phyloP scores from a whole-genome alignment of 2,888 invertebrate species.

The Strigamia maritima region DNA sequence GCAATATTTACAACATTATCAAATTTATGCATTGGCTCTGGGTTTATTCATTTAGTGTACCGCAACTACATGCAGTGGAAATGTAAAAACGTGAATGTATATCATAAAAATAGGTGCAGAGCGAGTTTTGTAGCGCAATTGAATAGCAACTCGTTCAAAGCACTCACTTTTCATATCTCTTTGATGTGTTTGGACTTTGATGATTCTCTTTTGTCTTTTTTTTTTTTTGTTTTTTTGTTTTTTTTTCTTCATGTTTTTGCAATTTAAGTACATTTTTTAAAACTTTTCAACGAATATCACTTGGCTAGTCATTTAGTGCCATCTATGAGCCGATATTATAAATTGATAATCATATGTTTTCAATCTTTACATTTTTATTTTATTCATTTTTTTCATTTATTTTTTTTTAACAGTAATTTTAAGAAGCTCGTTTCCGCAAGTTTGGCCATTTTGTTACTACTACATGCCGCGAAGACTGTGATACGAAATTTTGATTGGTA shows the following conservation, averaged over 20 bases:
- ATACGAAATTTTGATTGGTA: constrained; percentile 85
- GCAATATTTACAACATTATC: too few species aligned
- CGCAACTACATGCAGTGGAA: not conserved
- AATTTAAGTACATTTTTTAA: not conserved
- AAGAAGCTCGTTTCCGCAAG: constrained; percentile 53
- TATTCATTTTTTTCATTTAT: not conserved
- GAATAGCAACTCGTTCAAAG: not conserved
- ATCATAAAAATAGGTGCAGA: not conserved
- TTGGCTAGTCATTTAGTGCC: not conserved
- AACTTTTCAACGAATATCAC: not conserved
- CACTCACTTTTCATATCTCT: not conserved
- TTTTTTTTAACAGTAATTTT: not conserved
- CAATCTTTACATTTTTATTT: not conserved
- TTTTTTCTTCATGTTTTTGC: not conserved
- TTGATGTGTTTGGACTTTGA: not conserved
- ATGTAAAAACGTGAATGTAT: not conserved
- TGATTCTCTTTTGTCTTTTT: not conserved
- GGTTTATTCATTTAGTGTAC: not conserved
- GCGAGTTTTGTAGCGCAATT: not conserved
- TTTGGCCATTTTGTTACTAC: constrained; percentile 61
- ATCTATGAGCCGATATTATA: constrained; percentile 1
- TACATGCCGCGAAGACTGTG: constrained; percentile 82
- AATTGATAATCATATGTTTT: too few species aligned
- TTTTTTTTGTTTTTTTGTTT: not conserved
- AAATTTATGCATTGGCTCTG: not conserved